These are phyloP conservation scores for Squalus acanthias DNA, from an alignment of 2,797 vertebrate species.

Conservation along the genomic window DNA sequence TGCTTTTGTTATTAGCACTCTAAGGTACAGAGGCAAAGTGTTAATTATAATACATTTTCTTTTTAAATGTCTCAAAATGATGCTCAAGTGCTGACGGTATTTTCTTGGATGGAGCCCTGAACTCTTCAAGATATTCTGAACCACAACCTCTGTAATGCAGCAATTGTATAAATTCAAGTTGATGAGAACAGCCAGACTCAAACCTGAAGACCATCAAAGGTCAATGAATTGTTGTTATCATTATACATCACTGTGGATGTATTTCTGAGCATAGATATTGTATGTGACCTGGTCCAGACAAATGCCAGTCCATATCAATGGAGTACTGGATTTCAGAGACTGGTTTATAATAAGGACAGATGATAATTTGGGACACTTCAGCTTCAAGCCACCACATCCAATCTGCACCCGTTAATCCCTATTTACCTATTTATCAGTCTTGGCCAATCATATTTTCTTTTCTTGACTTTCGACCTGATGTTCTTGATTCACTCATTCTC, in stretches of 20 bases:
- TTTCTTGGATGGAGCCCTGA: not conserved
- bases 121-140: not conserved
- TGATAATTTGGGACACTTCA: not conserved
- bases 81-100: not conserved
- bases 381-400: not conserved
- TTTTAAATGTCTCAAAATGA: not conserved
- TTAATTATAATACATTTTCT: not conserved
- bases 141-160: not conserved
- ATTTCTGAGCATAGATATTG: not conserved
- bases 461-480: not conserved
- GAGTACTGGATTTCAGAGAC: not conserved
- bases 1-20: not conserved
- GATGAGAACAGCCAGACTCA: not conserved
- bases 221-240: not conserved
- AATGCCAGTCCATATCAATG: not conserved
- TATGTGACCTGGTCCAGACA: not conserved
- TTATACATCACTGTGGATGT: not conserved
- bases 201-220: not conserved
- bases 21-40: not conserved
- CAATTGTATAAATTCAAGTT: not conserved
- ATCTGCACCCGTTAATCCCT: not conserved
- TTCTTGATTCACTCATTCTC: not conserved
- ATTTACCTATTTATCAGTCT: not conserved
- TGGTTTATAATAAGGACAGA: not conserved
- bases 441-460: not conserved